Evolutionary conservation across 2,888 invertebrate genomes (phyloP), one percentile per base, ranked within the genome.

Genomic region (Idaea biselata): DNA sequence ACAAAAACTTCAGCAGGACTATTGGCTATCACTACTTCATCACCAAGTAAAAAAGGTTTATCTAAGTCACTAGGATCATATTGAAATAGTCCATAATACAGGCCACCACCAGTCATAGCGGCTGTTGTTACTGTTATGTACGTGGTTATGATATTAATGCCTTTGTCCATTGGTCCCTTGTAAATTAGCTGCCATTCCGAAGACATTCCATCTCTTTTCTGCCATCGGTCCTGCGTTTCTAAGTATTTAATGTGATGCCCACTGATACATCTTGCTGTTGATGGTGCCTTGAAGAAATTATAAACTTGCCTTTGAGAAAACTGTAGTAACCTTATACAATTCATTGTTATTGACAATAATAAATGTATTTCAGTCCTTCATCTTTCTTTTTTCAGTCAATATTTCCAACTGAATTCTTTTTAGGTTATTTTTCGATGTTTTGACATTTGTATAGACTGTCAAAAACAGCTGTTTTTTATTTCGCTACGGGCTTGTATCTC

Each of bases 91-190:
- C 78, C 80, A 74, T 88, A 92, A 66, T 91, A 91, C 3, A 84
- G 6, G 18, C 79, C 75, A 53, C 74, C 65, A 44, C 73, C 70
- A 7, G 76, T 72, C 18, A 88, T 64, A 5, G 82, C 67, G 55
- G 75, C 68, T 18, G 88, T 87, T 8, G 91, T 82, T 58, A 85
- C 63, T 18, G 89, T 86, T 59, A 91, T 66, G 69, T 88, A 91
- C 11, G 82, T 75, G 1, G 87, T 72, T 6, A 80, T 62, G 68
- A 76, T 84, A 55, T 89, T 89, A 1, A 91, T 71, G 18, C 70
- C 58, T 6, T 76, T 79, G 6, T 84, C 84, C 90, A 92, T 89
- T 1, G 92, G 91, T 5, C 88, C 90, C 77, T 89, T 92, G 64
- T 92, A 92, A 63, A 92, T 89, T 60, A 92, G 69, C 55, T 90